Evolutionary conservation across 2,113 vertebrate species (phyloP), one percentile per base, ranked within the genome.

Genomic region (Oryzias celebensis): DNA sequence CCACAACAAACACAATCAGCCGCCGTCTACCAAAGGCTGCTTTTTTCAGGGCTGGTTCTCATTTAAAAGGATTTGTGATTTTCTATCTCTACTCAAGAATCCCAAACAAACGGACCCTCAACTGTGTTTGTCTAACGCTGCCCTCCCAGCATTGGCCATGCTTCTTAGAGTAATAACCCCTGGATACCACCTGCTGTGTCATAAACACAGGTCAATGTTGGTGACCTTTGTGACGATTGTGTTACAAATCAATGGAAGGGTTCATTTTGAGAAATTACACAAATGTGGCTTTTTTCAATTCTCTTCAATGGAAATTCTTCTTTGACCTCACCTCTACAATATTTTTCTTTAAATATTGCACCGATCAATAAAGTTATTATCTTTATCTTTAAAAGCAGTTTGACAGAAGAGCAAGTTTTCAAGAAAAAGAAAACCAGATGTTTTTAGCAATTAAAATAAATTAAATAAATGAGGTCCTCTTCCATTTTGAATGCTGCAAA

Each of bases 11-110:
- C 80, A 75, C 86, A 89, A 90, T 88, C 71, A 82, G 57, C 71
- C 57, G 51, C 59, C 47, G 75, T 56, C 52, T 71, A 70, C 65
- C 76, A n/a, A 58, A 72, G 56, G 82, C 74, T 81, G 82, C 83
- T 81, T 88, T 87, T 62, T 24, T 10, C 71, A 83, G 88, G 90
- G 86, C 84, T 88, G 89, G 83, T 79, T 90, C 77, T 87, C 85
- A 88, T 91, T 91, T 88, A 85, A 83, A 77, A 59, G 67, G 64
- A 80, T 88, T 82, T 91, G 88, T 87, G 86, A 90, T 85, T 77
- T 79, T 74, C 83, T 87, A 75, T 88, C 76, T 82, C 74, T 68
- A 71, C 78, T 73, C 78, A 88, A 86, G 84, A 87, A 88, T 90
- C 82, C 82, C 87, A 87, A 89, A 90, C 86, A 84, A 83, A 82